Evolutionary conservation across 2,797 vertebrate species (phyloP).

Genomic region (Siniperca undulata): DNA sequence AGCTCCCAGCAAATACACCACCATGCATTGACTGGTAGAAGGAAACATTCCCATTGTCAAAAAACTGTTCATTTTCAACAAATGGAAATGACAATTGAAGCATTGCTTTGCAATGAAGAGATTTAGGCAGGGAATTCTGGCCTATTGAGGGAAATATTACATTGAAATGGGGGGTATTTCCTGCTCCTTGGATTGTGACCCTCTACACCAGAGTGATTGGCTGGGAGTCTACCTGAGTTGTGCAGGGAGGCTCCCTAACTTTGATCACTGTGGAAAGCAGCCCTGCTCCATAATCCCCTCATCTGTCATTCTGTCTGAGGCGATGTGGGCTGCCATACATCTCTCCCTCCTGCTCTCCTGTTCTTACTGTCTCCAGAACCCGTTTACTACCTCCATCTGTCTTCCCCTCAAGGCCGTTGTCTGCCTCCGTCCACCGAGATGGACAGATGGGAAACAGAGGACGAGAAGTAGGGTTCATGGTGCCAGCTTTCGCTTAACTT

Average conservation of each 20-base stretch:
- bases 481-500: slow-evolving; percentile 42
- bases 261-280: slow-evolving; percentile 76
- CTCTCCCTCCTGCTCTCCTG: slow-evolving; percentile 65
- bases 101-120: slow-evolving; percentile 29
- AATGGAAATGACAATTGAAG: slow-evolving; percentile 43
- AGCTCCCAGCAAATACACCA: slow-evolving; percentile 6
- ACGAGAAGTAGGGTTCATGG: slow-evolving; percentile 35
- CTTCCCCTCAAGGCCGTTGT: slow-evolving; percentile 62
- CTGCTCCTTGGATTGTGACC: slow-evolving; percentile 59
- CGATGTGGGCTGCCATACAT: slow-evolving; percentile 82
- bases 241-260: slow-evolving; percentile 62
- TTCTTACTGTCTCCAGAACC: slow-evolving; percentile 57
- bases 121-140: slow-evolving; percentile 38
- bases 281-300: slow-evolving; percentile 80
- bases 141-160: slow-evolving; percentile 57
- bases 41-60: slow-evolving; percentile 48
- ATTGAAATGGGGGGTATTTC: slow-evolving; percentile 61
- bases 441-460: slow-evolving; percentile 69
- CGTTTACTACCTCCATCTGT: slow-evolving; percentile 73
- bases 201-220: slow-evolving; percentile 56
- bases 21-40: slow-evolving; percentile 12
- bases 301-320: slow-evolving; percentile 86
- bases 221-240: slow-evolving; percentile 58
- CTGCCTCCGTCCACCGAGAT: slow-evolving; percentile 53
- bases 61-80: slow-evolving; percentile 29